Evolutionary conservation across 2,888 invertebrate genomes (phyloP), one percentile per base, ranked within the genome.

Genomic region (Chrysolina haemoptera): DNA sequence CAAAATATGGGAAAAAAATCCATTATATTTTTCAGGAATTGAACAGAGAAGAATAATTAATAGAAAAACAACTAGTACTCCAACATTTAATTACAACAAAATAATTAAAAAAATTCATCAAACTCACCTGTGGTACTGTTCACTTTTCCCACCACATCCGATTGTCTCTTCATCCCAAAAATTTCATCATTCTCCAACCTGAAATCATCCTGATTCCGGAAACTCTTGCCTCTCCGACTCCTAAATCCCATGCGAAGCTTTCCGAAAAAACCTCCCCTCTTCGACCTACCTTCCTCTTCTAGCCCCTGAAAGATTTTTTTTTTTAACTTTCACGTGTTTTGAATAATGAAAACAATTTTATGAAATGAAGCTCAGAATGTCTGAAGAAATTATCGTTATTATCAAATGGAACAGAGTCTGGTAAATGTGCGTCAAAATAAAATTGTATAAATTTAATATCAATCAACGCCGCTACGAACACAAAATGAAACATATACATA

Each of bases 241-340:
- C 91, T 91, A 82, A 94, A 90, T 11, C 93, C 92, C 85, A 93
- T 90, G 83, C 93, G 92, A 68, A 95, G 89, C 82, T 93, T 94
- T 48, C 92, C 92, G 83, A 95, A 94, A 82, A 95, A 93, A 18
- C 94, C 90, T n/a, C 91, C 90, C 3, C 91, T 88, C 9, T 92
- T 90, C 84, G 90, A 91, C 84, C 93, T 93, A 65, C 68, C 68
- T n/a, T 59, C 69, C 14, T 69, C 69, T 20, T 69, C 35, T 40
- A 50, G 27, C 2, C 50, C 48, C 48, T 35, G 53, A 12, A 12
- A 22, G 6, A 55, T 4, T 22, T 16, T 48, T 48, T 48, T 48
- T 27, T 3, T 8, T 0, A 35, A 35, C 35, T 35, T 35, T 35
- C 35, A 35, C 2, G 1, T 5, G 27, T 27, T 27, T 27, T 8